These are phyloP conservation scores for Drosophila parabipectinata DNA, from an alignment of 1,140 invertebrate species.

Conservation along the genomic window DNA sequence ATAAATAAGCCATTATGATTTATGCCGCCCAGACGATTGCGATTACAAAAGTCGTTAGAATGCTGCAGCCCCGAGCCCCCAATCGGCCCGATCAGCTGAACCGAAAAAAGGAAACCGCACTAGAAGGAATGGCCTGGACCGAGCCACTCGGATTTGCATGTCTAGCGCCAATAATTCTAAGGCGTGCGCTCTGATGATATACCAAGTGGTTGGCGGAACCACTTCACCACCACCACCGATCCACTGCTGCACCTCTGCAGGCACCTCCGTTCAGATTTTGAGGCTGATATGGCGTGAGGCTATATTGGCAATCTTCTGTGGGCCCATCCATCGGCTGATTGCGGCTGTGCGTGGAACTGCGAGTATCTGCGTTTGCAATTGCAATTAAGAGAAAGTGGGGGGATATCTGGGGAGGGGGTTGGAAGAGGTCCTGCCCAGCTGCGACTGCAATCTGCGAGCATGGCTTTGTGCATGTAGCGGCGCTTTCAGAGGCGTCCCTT, in stretches of 20 bases:
- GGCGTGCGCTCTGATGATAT: conserved; percentile 71
- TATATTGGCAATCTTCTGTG: conserved; percentile 59
- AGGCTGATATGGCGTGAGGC: conserved; percentile 75
- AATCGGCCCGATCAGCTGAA: not conserved
- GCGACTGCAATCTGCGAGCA: conserved; percentile 68
- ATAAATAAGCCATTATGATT: conserved; percentile 81
- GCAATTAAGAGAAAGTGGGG: conserved; percentile 69
- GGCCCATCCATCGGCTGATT: conserved; percentile 62
- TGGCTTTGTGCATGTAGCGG: conserved; percentile 78
- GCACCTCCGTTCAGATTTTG: conserved; percentile 53
- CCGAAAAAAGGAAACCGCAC: conserved; percentile 3
- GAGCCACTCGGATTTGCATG: conserved; percentile 69
- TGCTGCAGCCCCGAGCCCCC: conserved; percentile 10
- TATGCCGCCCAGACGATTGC: conserved; percentile 65
- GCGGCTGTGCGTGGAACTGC: conserved; percentile 75
- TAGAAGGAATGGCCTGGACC: conserved; percentile 8
- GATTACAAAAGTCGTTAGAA: conserved; percentile 72
- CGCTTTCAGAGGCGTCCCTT: conserved; percentile 69
- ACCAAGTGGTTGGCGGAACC: conserved; percentile 53
- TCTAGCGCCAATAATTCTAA: conserved; percentile 82
- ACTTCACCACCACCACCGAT: conserved; percentile 7
- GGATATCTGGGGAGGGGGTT: not conserved
- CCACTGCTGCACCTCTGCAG: not conserved
- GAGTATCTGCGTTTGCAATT: conserved; percentile 64
- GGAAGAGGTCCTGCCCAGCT: conserved; percentile 17